Evolutionary conservation across 2,888 invertebrate species (phyloP).

Genomic region (Theristus sp.): DNA sequence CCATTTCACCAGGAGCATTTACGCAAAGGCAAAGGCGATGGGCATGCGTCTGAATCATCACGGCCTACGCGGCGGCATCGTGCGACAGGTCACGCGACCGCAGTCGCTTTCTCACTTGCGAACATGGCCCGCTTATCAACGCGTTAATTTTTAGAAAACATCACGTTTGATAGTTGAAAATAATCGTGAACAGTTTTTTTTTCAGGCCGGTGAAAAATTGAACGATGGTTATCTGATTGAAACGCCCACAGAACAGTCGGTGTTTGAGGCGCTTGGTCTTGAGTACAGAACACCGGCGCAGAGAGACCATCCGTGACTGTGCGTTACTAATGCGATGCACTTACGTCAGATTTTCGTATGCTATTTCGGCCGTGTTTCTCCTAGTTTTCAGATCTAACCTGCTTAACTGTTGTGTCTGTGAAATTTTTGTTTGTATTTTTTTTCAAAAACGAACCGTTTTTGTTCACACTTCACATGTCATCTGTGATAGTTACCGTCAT

Average conservation of each 20-base stretch:
- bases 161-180: neutral
- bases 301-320: conserved; percentile 26
- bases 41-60: conserved; percentile 38
- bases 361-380: too few species aligned
- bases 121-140: neutral
- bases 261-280: conserved; percentile 33
- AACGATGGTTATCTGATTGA: conserved; percentile 29
- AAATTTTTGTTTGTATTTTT: too few species aligned
- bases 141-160: neutral
- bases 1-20: conserved; percentile 37
- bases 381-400: too few species aligned
- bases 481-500: too few species aligned
- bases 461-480: too few species aligned
- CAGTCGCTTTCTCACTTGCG: neutral
- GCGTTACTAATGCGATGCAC: too few species aligned
- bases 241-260: conserved; percentile 35
- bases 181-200: neutral
- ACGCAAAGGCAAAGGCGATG: conserved; percentile 34
- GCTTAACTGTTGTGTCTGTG: too few species aligned
- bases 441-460: too few species aligned
- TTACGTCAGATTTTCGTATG: too few species aligned
- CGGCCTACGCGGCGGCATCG: conserved; percentile 33
- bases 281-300: conserved; percentile 34
- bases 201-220: conserved; percentile 31
- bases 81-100: conserved; percentile 35